These are phyloP conservation scores for Erannis defoliaria DNA, from an alignment of 2,888 invertebrate genomes.

Conservation along the genomic window DNA sequence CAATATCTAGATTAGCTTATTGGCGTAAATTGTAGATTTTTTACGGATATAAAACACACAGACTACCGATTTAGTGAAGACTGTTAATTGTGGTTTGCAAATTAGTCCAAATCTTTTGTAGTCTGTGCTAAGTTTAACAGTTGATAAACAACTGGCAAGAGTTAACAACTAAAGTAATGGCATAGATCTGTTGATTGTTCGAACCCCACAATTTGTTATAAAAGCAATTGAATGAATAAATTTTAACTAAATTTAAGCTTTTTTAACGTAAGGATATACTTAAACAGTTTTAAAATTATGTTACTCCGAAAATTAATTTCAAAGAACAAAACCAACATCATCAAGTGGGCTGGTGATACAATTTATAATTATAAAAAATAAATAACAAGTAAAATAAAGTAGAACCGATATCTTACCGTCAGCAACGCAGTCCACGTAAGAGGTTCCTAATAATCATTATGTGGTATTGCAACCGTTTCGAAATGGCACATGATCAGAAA, in stretches of 20 bases:
- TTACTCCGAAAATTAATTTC: too few species aligned
- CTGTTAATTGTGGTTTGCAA: neutral
- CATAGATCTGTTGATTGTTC: conserved; percentile 47
- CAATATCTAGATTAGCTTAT: conserved; percentile 21
- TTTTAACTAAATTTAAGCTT: neutral
- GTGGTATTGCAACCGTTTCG: too few species aligned
- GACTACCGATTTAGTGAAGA: neutral
- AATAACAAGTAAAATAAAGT: too few species aligned
- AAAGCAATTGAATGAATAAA: neutral
- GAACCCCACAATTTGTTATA: conserved; percentile 16
- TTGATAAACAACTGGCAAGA: conserved; percentile 62
- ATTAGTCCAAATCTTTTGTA: neutral
- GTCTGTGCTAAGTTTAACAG: conserved; percentile 44
- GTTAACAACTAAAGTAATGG: conserved; percentile 56
- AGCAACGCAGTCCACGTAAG: too few species aligned
- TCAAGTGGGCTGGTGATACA: too few species aligned
- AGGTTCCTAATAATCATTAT: too few species aligned
- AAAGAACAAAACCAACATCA: too few species aligned
- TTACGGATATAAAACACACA: conserved; percentile 6
- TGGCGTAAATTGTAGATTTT: conserved; percentile 3
- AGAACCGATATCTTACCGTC: too few species aligned
- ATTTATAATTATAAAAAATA: too few species aligned
- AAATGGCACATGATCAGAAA: too few species aligned
- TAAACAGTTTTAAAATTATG: too few species aligned
- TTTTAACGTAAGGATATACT: too few species aligned